Percentiles rank a stretch among this genome's conserved stretches.
phyloP scores from a whole-genome alignment of 1,140 invertebrate species.

The Bombus difficillimus region DNA sequence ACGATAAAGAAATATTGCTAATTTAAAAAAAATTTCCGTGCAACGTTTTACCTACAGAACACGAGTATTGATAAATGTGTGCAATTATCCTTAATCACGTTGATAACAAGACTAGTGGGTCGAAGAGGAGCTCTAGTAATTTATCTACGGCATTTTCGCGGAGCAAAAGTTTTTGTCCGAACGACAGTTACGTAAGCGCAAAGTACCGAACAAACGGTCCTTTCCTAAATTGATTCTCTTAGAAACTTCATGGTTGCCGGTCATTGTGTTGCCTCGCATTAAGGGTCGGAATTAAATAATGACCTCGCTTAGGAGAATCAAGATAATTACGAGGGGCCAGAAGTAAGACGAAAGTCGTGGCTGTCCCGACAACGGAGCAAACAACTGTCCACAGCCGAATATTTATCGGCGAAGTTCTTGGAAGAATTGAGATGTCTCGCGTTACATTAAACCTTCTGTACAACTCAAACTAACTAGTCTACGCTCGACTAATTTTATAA shows the following conservation, averaged over 20 bases:
- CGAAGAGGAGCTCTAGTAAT: not conserved
- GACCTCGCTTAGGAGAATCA: slow-evolving; percentile 63
- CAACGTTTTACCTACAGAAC: not conserved
- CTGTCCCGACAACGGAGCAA: slow-evolving; percentile 3
- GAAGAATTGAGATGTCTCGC: slow-evolving; percentile 23
- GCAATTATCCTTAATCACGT: not conserved
- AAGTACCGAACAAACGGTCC: slow-evolving; percentile 55
- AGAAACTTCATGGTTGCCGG: slow-evolving; percentile 58
- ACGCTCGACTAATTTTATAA: not conserved
- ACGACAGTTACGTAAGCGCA: slow-evolving; percentile 52
- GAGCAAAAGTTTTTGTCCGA: slow-evolving; percentile 7
- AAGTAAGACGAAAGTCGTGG: slow-evolving; percentile 59
- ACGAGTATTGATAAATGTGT: not conserved
- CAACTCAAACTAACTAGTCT: not conserved
- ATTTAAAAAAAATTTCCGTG: not conserved
- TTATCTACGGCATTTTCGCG: slow-evolving; percentile 2
- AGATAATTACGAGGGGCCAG: slow-evolving; percentile 65
- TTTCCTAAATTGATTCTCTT: slow-evolving; percentile 69
- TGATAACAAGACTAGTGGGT: too few species aligned
- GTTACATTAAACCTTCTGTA: not conserved
- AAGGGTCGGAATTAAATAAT: slow-evolving; percentile 69
- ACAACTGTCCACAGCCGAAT: not conserved
- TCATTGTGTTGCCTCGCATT: slow-evolving; percentile 64
- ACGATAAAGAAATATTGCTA: not conserved
- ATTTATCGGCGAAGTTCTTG: not conserved